Conservation (phyloP, 2,888 invertebrate genomes). For the Eupithecia inturbata region DNA sequence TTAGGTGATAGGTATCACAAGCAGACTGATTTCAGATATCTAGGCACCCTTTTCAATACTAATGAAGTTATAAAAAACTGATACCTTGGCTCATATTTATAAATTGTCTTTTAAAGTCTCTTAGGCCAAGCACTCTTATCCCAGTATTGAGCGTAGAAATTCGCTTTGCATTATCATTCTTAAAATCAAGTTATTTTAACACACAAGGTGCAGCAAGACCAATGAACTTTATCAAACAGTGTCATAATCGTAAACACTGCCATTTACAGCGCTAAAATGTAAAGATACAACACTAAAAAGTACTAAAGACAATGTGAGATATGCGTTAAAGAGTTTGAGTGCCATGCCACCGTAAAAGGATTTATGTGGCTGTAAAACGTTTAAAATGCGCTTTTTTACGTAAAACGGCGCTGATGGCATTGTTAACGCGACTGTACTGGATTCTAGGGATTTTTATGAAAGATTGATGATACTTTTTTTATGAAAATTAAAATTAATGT, state of each 20-base stretch:
- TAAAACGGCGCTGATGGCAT: conserved; percentile 32
- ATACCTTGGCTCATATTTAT: no score
- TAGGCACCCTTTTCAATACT: no score
- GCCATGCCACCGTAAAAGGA: conserved; percentile 37
- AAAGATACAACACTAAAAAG: conserved; percentile 32
- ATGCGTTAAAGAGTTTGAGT: conserved; percentile 39
- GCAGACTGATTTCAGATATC: no score
- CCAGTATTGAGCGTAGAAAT: neutral
- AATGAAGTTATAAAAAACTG: no score
- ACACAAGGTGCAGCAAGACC: conserved; percentile 34
- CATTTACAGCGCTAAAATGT: conserved; percentile 37
- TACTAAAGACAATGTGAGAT: conserved; percentile 36
- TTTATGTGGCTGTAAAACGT: conserved; percentile 38
- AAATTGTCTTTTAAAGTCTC: neutral
- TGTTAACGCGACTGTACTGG: conserved; percentile 34
- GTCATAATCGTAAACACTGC: conserved; percentile 44
- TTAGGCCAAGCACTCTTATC: neutral
- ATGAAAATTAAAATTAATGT: conserved; percentile 12
- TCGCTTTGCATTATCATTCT: neutral
- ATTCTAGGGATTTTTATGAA: conserved; percentile 8
- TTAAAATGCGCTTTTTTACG: conserved; percentile 38
- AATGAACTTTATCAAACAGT: conserved; percentile 32
- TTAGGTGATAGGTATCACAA: neutral
- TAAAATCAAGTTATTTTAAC: neutral
- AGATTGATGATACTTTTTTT: neutral